Conservation (phyloP, 2,888 invertebrate genomes). For the Trichogramma evanescens region DNA sequence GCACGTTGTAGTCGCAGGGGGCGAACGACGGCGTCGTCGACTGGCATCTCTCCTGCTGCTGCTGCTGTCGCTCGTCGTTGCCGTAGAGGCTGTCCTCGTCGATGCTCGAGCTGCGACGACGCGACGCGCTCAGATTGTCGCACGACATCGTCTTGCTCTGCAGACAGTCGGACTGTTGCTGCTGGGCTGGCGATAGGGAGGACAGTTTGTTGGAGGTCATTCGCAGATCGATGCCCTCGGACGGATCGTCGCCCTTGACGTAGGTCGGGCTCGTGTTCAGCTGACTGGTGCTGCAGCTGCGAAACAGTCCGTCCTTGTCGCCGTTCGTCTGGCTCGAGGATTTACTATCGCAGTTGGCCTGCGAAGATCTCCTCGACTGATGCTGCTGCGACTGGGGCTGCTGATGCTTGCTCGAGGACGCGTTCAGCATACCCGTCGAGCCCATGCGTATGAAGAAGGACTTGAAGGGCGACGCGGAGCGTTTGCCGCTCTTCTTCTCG, state of each 20-base stretch:
- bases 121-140: constrained; percentile 34
- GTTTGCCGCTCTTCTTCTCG: constrained; percentile 44
- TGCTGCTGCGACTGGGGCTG: not conserved
- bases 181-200: no score
- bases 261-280: constrained; percentile 58
- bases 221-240: constrained; percentile 67
- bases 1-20: constrained; percentile 35
- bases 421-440: constrained; percentile 68
- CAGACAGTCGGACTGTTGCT: no score
- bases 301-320: constrained; percentile 55
- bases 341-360: no score
- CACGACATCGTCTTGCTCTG: constrained; percentile 39
- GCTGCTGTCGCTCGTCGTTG: constrained; percentile 10
- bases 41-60: constrained; percentile 10
- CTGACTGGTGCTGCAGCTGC: constrained; percentile 72
- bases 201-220: constrained; percentile 36
- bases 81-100: constrained; percentile 28
- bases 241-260: constrained; percentile 72
- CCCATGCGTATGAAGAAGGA: constrained; percentile 71
- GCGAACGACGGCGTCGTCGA: constrained; percentile 27
- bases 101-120: not conserved
- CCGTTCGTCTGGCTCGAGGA: constrained; percentile 20
- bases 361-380: constrained; percentile 45
- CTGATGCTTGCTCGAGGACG: constrained; percentile 26
- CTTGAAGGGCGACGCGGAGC: constrained; percentile 62